Evolutionary conservation across 2,797 vertebrate genomes (phyloP), one percentile per base, ranked within the genome.

Genomic region (Nasua narica): DNA sequence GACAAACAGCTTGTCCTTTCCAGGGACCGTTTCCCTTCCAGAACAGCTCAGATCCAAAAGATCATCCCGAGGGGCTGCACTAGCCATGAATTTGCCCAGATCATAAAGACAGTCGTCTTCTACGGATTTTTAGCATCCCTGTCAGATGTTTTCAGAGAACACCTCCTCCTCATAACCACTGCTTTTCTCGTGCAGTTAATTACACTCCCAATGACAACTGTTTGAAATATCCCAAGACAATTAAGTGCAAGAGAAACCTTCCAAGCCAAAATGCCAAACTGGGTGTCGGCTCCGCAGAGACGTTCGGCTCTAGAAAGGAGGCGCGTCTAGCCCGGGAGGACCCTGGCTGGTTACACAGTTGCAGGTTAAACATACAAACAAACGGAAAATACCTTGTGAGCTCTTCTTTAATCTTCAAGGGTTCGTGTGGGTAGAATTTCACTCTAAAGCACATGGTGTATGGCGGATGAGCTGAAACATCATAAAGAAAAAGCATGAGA

Each of bases 401-500:
- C 98, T 99, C 99, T 99, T 99, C 99, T 98, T 99, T 99, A 98
- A 99, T 99, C 99, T 99, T 99, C 99, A 99, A 98, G 79, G 99
- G 99, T 98, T 99, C 99, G 0, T 99, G 99, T 87, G 99, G 99
- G 98, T 99, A 99, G 99, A 99, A 99, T 99, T 99, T 99, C 99
- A 99, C 99, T 99, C 99, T 99, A 99, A 99, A 99, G 98, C 99
- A 99, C 99, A 99, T 99, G 83, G 99, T 99, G 98, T 99, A 99
- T 52, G 99, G 99, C 98, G 99, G 99, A 98, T 99, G 99, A 98
- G 99, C 99, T 99, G 99, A 98, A 99, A 98, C 70, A 97, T 98
- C 96, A 98, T 92, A 98, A 98, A 98, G 97, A 98, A 99, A 97
- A 98, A 86, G 95, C 95, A 98, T 98, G 97, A 99, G 98, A 98